These are phyloP conservation scores for Cotesia chilonis DNA, from an alignment of 1,140 invertebrate genomes.

Conservation along the genomic window DNA sequence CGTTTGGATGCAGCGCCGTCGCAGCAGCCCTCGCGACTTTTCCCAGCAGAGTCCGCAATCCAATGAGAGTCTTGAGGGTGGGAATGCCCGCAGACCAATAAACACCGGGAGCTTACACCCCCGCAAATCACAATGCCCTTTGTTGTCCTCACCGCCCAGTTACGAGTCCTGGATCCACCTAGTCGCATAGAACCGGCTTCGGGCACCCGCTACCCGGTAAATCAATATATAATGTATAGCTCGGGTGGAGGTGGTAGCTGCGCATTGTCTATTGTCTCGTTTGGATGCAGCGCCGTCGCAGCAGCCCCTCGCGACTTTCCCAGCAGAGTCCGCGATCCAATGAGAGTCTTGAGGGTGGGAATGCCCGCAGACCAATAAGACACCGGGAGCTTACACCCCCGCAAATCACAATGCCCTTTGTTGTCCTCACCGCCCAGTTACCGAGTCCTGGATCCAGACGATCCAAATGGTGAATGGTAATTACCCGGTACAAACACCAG, in stretches of 20 bases:
- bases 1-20: conserved; percentile 40
- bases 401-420: conserved; percentile 68
- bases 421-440: conserved; percentile 48
- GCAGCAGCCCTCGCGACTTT: conserved; percentile 30
- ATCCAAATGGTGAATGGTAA: no score
- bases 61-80: conserved; percentile 37
- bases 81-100: conserved; percentile 56
- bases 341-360: conserved; percentile 41
- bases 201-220: no score
- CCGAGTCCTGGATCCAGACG: no score
- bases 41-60: conserved; percentile 8
- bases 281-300: conserved; percentile 39
- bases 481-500: no score
- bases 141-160: conserved; percentile 53
- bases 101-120: conserved; percentile 51
- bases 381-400: conserved; percentile 53
- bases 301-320: conserved; percentile 31
- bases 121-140: conserved; percentile 68
- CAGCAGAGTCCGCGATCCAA: conserved; percentile 29
- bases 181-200: not conserved
- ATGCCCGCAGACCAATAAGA: conserved; percentile 55
- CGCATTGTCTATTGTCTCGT: conserved; percentile 62
- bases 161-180: no score
- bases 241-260: conserved; percentile 40
- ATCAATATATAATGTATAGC: not conserved